Percentiles rank a stretch among this genome's conserved stretches.
Conservation (phyloP, 1,140 invertebrate species). For the Atta colombica region DNA sequence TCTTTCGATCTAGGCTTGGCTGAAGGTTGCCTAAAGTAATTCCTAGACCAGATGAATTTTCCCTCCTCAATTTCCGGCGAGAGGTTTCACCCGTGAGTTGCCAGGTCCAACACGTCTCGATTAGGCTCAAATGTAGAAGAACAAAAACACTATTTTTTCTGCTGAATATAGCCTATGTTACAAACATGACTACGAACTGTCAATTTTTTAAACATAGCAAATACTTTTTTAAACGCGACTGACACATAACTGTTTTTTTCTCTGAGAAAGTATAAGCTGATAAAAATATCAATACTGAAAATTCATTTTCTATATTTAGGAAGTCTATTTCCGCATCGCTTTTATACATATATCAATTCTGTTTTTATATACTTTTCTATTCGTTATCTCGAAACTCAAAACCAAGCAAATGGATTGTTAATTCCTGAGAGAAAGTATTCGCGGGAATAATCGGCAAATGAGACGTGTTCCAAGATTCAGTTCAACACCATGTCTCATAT, state of each 20-base stretch:
- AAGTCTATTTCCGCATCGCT: too few relatives aligned
- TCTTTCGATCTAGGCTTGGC: background rate
- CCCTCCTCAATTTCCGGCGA: conserved; percentile 5
- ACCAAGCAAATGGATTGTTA: background rate
- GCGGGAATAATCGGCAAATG: background rate
- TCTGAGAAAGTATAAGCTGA: background rate
- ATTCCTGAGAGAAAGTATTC: background rate
- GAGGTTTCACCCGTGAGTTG: background rate
- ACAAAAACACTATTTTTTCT: background rate
- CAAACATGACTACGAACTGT: background rate
- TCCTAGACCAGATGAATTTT: conserved; percentile 4
- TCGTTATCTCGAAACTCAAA: background rate
- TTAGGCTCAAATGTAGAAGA: background rate
- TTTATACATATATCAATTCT: background rate
- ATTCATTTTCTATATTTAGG: background rate
- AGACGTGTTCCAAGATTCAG: background rate
- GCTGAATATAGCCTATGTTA: background rate
- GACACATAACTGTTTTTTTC: background rate
- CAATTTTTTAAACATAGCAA: background rate
- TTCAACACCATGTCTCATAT: conserved; percentile 20
- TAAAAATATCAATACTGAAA: conserved; percentile 1
- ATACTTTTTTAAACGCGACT: background rate
- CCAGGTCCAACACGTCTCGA: background rate
- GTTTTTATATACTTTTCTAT: background rate
- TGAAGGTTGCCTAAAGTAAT: conserved; percentile 10